phyloP scores from a whole-genome alignment of 2,888 invertebrate species.

The Drosophila barbarae region DNA sequence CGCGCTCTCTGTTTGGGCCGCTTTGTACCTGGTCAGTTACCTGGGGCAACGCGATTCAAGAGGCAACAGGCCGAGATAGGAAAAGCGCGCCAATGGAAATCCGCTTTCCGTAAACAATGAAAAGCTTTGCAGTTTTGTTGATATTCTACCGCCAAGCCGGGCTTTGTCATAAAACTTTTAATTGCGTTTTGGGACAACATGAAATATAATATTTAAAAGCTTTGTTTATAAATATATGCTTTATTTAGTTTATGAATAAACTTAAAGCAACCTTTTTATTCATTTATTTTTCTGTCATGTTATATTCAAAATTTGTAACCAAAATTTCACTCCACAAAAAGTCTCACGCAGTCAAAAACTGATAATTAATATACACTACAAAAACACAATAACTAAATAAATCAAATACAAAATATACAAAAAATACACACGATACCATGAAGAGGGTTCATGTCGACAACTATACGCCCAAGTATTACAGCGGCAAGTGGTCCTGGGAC shows the following conservation, averaged over 20 bases:
- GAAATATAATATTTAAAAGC: not conserved
- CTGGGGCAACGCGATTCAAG: slow-evolving; percentile 71
- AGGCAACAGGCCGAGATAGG: slow-evolving; percentile 72
- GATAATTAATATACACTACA: not conserved
- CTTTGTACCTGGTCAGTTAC: slow-evolving; percentile 78
- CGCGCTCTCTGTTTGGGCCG: slow-evolving; percentile 76
- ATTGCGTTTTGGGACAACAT: slow-evolving; percentile 8
- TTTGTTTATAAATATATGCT: not conserved
- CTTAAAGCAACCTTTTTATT: not conserved
- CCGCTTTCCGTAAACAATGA: slow-evolving; percentile 54
- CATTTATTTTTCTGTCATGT: not conserved
- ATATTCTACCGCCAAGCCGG: slow-evolving; percentile 46
- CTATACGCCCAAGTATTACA: slow-evolving; percentile 67
- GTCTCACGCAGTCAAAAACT: not conserved
- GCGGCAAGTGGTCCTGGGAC: slow-evolving; percentile 77
- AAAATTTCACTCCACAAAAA: not conserved
- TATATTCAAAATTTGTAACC: not conserved
- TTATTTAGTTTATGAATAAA: not conserved
- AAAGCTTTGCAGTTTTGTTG: slow-evolving; percentile 25
- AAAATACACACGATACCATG: slow-evolving; percentile 46
- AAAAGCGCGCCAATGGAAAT: slow-evolving; percentile 57
- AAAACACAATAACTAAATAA: not conserved
- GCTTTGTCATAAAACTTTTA: slow-evolving; percentile 1
- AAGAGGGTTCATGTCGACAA: slow-evolving; percentile 66
- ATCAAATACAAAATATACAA: not conserved